These are phyloP conservation scores for Poeciliopsis infans DNA, from an alignment of 2,797 vertebrate species.

Conservation along the genomic window DNA sequence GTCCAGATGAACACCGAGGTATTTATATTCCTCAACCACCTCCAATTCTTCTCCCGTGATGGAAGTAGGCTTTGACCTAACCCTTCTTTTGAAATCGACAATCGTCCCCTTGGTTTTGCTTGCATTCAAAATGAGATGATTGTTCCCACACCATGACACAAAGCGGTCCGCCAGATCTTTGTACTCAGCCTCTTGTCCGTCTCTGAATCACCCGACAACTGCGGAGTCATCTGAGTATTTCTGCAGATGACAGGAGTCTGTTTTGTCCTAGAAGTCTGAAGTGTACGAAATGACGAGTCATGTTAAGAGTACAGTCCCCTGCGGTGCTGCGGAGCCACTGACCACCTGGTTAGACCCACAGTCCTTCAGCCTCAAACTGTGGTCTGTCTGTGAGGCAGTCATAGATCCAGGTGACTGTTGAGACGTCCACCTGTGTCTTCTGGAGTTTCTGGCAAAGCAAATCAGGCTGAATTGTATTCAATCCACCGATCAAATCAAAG, in stretches of 20 bases:
- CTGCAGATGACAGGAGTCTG: neutral
- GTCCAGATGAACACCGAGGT: neutral
- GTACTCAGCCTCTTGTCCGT: neutral
- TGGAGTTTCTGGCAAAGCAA: neutral
- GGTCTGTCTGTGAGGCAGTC: neutral
- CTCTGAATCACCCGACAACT: neutral
- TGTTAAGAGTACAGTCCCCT: neutral
- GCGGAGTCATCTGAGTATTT: neutral
- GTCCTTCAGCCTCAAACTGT: neutral
- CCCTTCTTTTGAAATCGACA: neutral
- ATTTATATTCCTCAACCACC: neutral
- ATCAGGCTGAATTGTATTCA: neutral
- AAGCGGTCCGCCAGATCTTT: too few species aligned
- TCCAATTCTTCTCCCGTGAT: neutral
- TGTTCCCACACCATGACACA: neutral
- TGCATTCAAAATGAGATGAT: neutral
- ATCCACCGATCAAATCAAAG: neutral
- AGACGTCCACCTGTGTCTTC: neutral
- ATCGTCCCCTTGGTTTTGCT: neutral
- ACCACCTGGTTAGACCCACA: neutral
- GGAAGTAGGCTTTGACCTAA: neutral
- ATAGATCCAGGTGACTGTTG: neutral
- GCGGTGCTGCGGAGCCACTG: neutral
- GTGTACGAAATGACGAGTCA: neutral
- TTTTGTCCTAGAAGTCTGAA: neutral